Evolutionary conservation across 2,888 invertebrate species (phyloP).

Genomic region (Norana najaformis): DNA sequence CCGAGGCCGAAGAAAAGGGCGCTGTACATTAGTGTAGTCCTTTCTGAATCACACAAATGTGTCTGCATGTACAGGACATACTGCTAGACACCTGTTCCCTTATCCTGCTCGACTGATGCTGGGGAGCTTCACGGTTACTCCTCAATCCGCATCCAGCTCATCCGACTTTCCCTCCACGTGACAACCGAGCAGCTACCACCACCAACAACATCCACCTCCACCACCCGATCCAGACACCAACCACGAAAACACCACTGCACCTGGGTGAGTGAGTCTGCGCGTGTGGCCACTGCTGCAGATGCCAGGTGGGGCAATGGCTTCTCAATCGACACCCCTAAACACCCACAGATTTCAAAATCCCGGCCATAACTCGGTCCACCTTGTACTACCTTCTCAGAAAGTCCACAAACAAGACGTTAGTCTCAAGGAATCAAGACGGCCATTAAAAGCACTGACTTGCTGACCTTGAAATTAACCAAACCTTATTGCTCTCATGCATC

Average conservation of each 20-base stretch:
- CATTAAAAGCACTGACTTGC: not conserved
- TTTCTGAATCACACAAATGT: not conserved
- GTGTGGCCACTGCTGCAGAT: not conserved
- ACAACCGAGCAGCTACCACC: too few species aligned
- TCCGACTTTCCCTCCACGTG: not conserved
- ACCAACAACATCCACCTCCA: conserved; percentile 13
- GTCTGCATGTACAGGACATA: not conserved
- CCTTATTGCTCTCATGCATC: not conserved
- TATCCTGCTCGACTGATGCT: not conserved
- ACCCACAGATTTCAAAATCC: conserved; percentile 19
- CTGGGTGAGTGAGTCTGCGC: not conserved
- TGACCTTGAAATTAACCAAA: not conserved
- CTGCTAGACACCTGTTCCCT: not conserved
- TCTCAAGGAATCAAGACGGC: not conserved
- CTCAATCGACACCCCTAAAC: conserved; percentile 9
- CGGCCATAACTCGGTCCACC: not conserved
- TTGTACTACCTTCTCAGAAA: not conserved
- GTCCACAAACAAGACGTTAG: not conserved
- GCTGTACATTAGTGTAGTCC: not conserved
- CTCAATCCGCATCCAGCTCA: not conserved
- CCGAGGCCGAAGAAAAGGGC: too few species aligned
- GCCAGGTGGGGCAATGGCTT: not conserved
- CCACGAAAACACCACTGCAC: not conserved
- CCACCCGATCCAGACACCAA: not conserved
- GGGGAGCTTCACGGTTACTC: not conserved